These are phyloP conservation scores for Cherax destructor DNA, from an alignment of 1,140 invertebrate genomes.

Conservation along the genomic window DNA sequence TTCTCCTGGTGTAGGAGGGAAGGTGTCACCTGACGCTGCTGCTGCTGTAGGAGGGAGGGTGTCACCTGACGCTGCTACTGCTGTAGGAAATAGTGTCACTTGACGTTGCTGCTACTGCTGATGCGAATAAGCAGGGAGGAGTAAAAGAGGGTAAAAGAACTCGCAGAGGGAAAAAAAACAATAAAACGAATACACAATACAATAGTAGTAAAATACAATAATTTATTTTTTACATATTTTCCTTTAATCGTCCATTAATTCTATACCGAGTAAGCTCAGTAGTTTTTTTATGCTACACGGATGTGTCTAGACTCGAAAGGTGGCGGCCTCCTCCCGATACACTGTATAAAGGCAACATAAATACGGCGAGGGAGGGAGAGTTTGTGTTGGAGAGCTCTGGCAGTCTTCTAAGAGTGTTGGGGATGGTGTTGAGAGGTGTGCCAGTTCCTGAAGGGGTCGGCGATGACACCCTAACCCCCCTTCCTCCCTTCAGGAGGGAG, in stretches of 20 bases:
- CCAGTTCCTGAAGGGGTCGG: neutral
- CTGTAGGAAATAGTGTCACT: neutral
- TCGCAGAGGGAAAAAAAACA: neutral
- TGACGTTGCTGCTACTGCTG: neutral
- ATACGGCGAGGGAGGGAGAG: neutral
- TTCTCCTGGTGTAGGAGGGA: too few species aligned
- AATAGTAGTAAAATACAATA: neutral
- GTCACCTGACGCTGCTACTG: too few species aligned
- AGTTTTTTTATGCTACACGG: neutral
- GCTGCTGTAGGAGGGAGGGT: too few species aligned
- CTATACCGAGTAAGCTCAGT: neutral
- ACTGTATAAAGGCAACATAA: neutral
- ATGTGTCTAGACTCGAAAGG: neutral
- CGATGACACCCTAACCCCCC: neutral
- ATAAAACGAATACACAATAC: neutral
- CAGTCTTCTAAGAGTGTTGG: too few species aligned
- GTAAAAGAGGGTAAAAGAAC: neutral
- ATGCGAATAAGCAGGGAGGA: neutral
- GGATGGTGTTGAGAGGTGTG: neutral
- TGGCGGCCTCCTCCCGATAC: neutral
- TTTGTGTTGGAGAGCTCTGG: slow-evolving; percentile 14
- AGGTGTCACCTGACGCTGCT: too few species aligned
- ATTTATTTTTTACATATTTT: neutral
- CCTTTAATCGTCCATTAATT: neutral
- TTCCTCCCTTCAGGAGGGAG: neutral